Conservation (phyloP, 2,113 vertebrate genomes). For the Misgurnus anguillicaudatus region DNA sequence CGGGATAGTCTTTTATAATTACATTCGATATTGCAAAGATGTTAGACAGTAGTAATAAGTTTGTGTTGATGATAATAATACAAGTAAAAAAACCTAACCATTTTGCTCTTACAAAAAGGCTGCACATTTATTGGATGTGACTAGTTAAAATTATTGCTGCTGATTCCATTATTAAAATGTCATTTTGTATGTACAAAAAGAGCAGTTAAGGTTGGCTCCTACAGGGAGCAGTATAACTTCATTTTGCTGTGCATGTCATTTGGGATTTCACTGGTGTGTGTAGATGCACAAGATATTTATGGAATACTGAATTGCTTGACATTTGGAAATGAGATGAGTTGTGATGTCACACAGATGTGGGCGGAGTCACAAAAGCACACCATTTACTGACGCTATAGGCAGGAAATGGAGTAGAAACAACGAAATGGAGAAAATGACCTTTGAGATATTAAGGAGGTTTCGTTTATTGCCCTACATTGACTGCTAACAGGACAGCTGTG, state of each 20-base stretch:
- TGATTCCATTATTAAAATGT: constrained; percentile 17
- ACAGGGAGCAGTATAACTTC: not conserved
- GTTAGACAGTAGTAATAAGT: not conserved
- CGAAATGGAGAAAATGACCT: constrained; percentile 66
- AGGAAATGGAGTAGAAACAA: constrained; percentile 58
- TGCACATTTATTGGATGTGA: not conserved
- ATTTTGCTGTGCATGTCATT: not conserved
- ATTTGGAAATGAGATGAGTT: constrained; percentile 19
- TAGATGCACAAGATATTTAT: not conserved
- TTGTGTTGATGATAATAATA: constrained; percentile 1
- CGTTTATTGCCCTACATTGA: constrained; percentile 76
- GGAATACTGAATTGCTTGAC: constrained; percentile 4
- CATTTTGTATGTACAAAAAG: not conserved
- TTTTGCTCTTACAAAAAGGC: not conserved
- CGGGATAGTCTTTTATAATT: constrained; percentile 29
- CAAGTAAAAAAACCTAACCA: not conserved
- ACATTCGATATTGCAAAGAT: constrained; percentile 3
- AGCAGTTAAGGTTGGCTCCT: not conserved
- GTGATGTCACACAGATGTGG: constrained; percentile 36
- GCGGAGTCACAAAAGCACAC: constrained; percentile 27
- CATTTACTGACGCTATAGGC: constrained; percentile 1
- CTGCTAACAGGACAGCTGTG: constrained; percentile 74
- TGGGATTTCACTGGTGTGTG: not conserved
- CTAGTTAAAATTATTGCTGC: constrained; percentile 11
- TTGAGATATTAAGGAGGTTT: constrained; percentile 61